Base-by-base conservation (phyloP, 2,113 vertebrate species). In the Epinephelus moara region DNA sequence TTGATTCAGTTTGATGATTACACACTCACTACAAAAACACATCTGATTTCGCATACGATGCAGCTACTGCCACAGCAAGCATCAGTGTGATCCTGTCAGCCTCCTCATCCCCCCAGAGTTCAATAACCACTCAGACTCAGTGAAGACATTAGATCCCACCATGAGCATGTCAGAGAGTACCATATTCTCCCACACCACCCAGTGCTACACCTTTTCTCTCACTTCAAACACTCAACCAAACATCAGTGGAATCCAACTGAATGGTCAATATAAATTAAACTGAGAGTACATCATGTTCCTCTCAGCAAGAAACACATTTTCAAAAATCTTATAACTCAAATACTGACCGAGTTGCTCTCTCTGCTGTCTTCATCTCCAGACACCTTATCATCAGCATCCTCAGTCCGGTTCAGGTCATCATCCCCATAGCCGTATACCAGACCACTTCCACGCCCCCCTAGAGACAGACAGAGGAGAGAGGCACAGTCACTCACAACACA, bases 311-410 rank as follows among this genome's bases (percentile, higher is more conserved):
- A 42, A 12, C 8, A 42, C 19, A 25, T 15, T 21, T 25, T 45
- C 17, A 27, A 1, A 40, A 19, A 6, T 11, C 4, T 6, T 33
- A 10, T 17, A 80, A 62, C 1, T 64, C 11, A 52, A 59, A 77
- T 67, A 95, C 97, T 95, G 84, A 99, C 98, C 91, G 97, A 99
- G 88, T 96, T 97, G 92, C 98, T 98, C 64, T 98, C 97, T 66
- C 96, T 94, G 18, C 97, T 98, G 4, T 98, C 97, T 33, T 98
- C 97, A 67, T 98, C 96, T 59, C 93, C 96, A 2, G 96, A 98
- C 1, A 70, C 95, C 27, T 96, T 97, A 67, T 97, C 96, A 0
- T 96, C 96, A 4, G 78, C 86, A 2, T 90, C 87, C 0, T 96
- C 97, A 0, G 96, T 50, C 23, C 96, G 95, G 74, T 92, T 96